Evolutionary conservation across 1,140 invertebrate species (phyloP), one percentile per base, ranked within the genome.

Genomic region (Trypoxylus dichotomus): DNA sequence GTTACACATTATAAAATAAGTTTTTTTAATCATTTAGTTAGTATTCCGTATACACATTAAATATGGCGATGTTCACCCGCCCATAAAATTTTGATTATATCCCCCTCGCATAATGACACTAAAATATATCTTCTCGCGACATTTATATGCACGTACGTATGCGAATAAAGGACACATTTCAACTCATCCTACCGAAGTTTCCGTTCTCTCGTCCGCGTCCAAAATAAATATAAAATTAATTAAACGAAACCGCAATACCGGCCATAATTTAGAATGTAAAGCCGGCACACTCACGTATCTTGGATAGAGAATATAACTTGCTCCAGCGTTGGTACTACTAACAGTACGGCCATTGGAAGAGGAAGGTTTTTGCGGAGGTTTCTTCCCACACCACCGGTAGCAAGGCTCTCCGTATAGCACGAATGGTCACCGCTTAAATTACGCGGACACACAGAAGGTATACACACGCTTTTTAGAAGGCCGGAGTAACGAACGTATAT

Each of bases 221-320:
- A 74, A 43, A 74, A 74, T 74, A 74, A 74, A 74, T 74, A 74
- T 74, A 74, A 74, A 74, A 74, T 74, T 74, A 74, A 74, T 74
- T 74, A 74, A 74, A 74, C 41, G 72, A 74, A 74, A 74, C 72
- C 72, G 72, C 72, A 74, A 74, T 74, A 74, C 72, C 72, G 72
- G 72, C 29, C 29, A 32, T 74, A 74, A 32, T 74, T 74, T 42
- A 74, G 72, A 42, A 74, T 42, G 41, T 74, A 74, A 74, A 74
- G 27, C 72, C 72, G 72, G 21, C 72, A 15, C 25, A 68, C 72
- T 74, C 72, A 74, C 72, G 72, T 74, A 68, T 68, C 60, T 68
- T 68, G 24, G 60, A 25, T 68, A 11, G 47, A 68, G 24, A 68
- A 68, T 68, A 24, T 29, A 68, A 68, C 60, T 21, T 68, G 19